phyloP scores from a whole-genome alignment of 1,140 invertebrate species.

The Octopus sinensis region DNA sequence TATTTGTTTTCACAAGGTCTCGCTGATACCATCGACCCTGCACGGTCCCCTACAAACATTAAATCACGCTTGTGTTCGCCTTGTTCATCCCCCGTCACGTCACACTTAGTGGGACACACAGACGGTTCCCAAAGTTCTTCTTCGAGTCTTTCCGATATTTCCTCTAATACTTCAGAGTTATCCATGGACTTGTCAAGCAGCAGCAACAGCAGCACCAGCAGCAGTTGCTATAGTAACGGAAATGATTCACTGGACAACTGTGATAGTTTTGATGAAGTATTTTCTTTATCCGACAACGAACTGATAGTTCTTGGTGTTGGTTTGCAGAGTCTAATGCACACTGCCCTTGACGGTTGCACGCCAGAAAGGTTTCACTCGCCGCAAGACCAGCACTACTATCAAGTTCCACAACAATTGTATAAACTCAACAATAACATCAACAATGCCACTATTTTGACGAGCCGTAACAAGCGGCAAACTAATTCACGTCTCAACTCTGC shows the following conservation, averaged over 20 bases:
- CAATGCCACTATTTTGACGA: constrained; percentile 1
- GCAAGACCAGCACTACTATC: too few relatives aligned
- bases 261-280: constrained; percentile 32
- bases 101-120: neutral
- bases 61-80: neutral
- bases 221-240: neutral
- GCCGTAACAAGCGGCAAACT: neutral
- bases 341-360: too few relatives aligned
- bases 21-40: constrained; percentile 33
- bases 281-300: constrained; percentile 34
- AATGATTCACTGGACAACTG: constrained; percentile 15
- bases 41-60: neutral
- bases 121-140: neutral
- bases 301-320: constrained; percentile 58
- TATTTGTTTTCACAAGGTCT: constrained; percentile 51
- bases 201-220: neutral
- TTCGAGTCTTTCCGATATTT: neutral
- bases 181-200: neutral
- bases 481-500: neutral
- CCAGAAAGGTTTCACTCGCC: constrained; percentile 14
- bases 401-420: neutral
- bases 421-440: constrained; percentile 13
- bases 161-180: neutral
- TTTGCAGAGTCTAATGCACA: constrained; percentile 52
- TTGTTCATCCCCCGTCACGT: neutral